Base-by-base conservation (phyloP, 2,113 vertebrate genomes). In the Leucoraja erinaceus region DNA sequence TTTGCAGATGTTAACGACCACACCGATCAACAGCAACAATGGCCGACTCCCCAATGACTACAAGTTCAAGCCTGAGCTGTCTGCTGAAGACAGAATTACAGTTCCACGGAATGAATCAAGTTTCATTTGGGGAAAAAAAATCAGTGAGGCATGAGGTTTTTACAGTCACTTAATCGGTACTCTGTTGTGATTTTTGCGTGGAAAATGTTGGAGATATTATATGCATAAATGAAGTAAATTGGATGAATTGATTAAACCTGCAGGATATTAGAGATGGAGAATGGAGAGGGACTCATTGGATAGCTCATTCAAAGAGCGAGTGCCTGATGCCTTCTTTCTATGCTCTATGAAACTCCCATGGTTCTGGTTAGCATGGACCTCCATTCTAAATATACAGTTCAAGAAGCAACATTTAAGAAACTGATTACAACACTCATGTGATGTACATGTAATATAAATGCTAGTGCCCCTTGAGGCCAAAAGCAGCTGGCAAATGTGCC, bases 141-240 rank as follows among this genome's bases (percentile, higher is more conserved):
- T 83, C 47, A 83, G 83, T 16, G 8, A 88, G 66, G 28, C 59
- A 81, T 47, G 38, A 84, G 54, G 7, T 86, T 47, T 83, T 38
- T 83, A 5, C 78, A 81, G 54, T 61, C 10, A n/a, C 25, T 86
- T n/a, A 5, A n/a, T 10, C 25, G 22, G n/a, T 14, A 18, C 16
- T n/a, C n/a, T 66, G 59, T 16, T 90, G 84, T 90, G 84, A 16
- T 31, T 90, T 90, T 90, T 66, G 84, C 63, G 10, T 66, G 61
- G 59, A 90, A 66, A 25, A 18, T 90, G 59, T 20, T 86, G 56
- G 33, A 66, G 61, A 47, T 47, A 47, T 47, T 47, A 47, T 47
- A 47, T 47, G 38, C 9, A 86, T 86, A 31, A 33, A 90, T 66
- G 84, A 90, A 90, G 28, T 31, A 90, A 66, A 90, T 90, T 16